Evolutionary conservation across 2,888 invertebrate species (phyloP), one percentile per base, ranked within the genome.

Genomic region (Drosophila leonis): DNA sequence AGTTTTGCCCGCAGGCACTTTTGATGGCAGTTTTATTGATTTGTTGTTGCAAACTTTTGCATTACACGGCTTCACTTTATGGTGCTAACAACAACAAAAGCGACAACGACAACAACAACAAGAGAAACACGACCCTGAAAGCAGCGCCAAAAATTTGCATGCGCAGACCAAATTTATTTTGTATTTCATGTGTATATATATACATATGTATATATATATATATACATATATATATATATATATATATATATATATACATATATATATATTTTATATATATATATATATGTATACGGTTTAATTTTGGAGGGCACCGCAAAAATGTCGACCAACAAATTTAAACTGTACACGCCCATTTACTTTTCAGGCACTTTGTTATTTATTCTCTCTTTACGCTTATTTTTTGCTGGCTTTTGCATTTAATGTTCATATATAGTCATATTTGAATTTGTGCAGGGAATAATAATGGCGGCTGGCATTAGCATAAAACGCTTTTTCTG

Each of bases 1-100:
- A 82, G 90, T 83, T 80, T 65, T 37, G 64, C 39, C 65, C 55
- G 51, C 71, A 67, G 65, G 65, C 72, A 72, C 78, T 78, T 66
- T 54, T 87, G 75, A 84, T 73, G 85, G 85, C 82, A 72, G 69
- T 84, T 83, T 89, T 84, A 83, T 90, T 89, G 83, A 83, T 83
- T 90, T 82, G 82, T 78, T 87, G 81, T 63, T 68, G 80, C 57
- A 72, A 87, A 82, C 67, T 83, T 87, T 75, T 65, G 59, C 67
- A 68, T 67, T 69, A 73, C 70, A 69, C 65, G 75, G 49, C 75
- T 65, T 59, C 51, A 84, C 84, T 88, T 88, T 90, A 79, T 88
- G 80, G 75, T 56, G 52, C 71, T 52, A 51, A 46, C 65, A 79
- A 37, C 48, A 73, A 39, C 31, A 9, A 24, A 18, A 24, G 9